Conservation (phyloP, 2,888 invertebrate genomes). For the Plebejus argus region DNA sequence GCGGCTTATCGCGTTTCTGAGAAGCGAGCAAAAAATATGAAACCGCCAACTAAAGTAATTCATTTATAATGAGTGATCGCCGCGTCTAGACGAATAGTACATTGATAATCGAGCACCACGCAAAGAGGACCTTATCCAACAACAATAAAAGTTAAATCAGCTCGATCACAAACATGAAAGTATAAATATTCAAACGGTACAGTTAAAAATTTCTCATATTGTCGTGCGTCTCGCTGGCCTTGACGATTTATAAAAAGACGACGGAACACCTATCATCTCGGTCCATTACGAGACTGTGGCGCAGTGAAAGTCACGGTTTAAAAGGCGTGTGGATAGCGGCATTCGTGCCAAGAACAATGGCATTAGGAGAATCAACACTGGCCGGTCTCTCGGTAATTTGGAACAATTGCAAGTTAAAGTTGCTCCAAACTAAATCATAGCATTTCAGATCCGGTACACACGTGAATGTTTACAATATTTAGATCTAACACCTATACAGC, state of each 20-base stretch:
- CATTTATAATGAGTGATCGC: conserved; percentile 49
- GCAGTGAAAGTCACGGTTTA: conserved; percentile 52
- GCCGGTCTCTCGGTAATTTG: conserved; percentile 64
- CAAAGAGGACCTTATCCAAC: background rate
- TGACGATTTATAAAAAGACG: conserved; percentile 33
- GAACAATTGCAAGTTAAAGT: conserved; percentile 53
- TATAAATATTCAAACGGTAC: conserved; percentile 40
- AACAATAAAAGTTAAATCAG: conserved; percentile 25
- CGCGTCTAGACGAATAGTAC: conserved; percentile 33
- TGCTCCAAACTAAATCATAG: conserved; percentile 64
- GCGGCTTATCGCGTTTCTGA: conserved; percentile 41
- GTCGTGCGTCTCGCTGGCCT: conserved; percentile 33
- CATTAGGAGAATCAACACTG: conserved; percentile 64
- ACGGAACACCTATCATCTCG: conserved; percentile 33
- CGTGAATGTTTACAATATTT: background rate
- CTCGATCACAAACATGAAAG: background rate
- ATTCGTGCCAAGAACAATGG: conserved; percentile 49
- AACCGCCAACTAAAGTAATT: conserved; percentile 46
- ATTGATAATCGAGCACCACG: background rate
- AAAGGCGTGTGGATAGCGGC: conserved; percentile 43
- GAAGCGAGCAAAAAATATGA: conserved; percentile 55
- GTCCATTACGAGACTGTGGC: conserved; percentile 27
- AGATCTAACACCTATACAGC: background rate
- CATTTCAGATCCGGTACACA: conserved; percentile 50
- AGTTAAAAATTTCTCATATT: conserved; percentile 38